Evolutionary conservation across 1,140 invertebrate genomes (phyloP).

Genomic region (Octopus bimaculoides): DNA sequence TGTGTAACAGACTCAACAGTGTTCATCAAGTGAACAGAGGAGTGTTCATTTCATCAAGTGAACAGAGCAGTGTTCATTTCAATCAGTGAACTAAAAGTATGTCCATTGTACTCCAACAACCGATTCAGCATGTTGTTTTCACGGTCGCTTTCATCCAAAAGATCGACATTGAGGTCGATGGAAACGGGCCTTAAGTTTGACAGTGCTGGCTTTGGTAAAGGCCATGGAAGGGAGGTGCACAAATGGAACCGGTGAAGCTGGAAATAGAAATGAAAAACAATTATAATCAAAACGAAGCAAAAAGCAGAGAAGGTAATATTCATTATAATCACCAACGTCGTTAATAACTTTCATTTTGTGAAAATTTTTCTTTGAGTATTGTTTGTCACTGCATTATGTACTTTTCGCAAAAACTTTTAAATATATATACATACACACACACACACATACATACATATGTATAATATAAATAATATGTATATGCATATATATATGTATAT

Average conservation of each 20-base stretch:
- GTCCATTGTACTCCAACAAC: neutral
- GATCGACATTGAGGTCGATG: neutral
- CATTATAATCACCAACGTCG: too few relatives aligned
- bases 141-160: neutral
- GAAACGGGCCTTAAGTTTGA: neutral
- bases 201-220: neutral
- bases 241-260: neutral
- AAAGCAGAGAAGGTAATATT: too few relatives aligned
- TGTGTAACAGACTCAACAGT: neutral
- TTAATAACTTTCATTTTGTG: too few relatives aligned
- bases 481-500: too few relatives aligned
- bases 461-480: too few relatives aligned
- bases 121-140: neutral
- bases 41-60: neutral
- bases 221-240: neutral
- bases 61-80: neutral
- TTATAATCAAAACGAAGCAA: too few relatives aligned
- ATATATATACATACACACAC: too few relatives aligned
- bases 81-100: neutral
- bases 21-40: neutral
- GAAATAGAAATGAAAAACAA: neutral
- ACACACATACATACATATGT: too few relatives aligned
- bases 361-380: too few relatives aligned
- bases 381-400: too few relatives aligned
- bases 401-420: too few relatives aligned